Conservation (phyloP, 2,888 invertebrate species). For the Quadriops clusia region DNA sequence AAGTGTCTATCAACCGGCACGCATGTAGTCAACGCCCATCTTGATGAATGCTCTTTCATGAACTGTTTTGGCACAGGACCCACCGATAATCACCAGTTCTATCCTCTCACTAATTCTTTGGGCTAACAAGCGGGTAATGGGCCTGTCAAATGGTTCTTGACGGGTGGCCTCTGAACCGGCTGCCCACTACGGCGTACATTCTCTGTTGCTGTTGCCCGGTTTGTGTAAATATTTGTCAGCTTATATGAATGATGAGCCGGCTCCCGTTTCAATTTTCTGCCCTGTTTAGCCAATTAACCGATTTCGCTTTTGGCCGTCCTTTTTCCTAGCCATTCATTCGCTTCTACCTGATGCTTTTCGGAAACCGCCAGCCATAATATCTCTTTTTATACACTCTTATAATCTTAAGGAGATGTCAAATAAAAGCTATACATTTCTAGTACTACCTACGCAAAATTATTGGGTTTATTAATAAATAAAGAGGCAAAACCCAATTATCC, state of each 20-base stretch:
- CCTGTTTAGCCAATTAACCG: slow-evolving; percentile 21
- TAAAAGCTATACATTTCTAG: too few relatives aligned
- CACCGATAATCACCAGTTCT: slow-evolving; percentile 19
- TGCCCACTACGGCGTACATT: too few relatives aligned
- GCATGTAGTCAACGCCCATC: slow-evolving; percentile 3
- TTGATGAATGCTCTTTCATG: slow-evolving; percentile 15
- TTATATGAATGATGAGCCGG: slow-evolving; percentile 28
- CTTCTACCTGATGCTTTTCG: too few relatives aligned
- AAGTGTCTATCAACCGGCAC: slow-evolving; percentile 3
- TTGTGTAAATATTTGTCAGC: slow-evolving; percentile 29
- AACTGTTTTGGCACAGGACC: slow-evolving; percentile 24
- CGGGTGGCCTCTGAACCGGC: slow-evolving; percentile 25
- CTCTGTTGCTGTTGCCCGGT: slow-evolving; percentile 19
- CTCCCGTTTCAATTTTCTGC: slow-evolving; percentile 27
- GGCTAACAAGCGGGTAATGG: slow-evolving; percentile 25
- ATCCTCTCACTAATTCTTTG: slow-evolving; percentile 25
- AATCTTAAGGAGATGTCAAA: too few relatives aligned
- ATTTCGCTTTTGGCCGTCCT: too few relatives aligned
- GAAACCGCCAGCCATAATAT: too few relatives aligned
- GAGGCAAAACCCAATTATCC: too few relatives aligned
- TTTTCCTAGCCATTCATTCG: too few relatives aligned
- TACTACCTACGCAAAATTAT: too few relatives aligned
- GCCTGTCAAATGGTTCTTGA: slow-evolving; percentile 20
- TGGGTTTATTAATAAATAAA: too few relatives aligned
- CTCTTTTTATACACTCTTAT: too few relatives aligned